phyloP scores from a whole-genome alignment of 2,113 vertebrate genomes.

The Lathamus discolor region DNA sequence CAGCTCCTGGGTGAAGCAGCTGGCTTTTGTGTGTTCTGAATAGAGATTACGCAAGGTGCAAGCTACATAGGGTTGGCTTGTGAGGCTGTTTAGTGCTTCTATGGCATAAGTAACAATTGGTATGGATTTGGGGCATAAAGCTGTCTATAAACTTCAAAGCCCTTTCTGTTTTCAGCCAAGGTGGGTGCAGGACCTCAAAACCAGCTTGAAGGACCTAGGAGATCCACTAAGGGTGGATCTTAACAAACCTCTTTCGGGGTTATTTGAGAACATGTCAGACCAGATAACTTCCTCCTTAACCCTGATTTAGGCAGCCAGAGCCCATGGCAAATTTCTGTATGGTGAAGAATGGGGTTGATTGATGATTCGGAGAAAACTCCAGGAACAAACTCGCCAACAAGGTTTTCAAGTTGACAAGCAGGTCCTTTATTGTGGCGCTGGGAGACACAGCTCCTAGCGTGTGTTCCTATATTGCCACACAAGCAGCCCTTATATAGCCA shows the following conservation, averaged over 20 bases:
- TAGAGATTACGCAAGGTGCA: not conserved
- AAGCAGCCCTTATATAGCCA: too few relatives aligned
- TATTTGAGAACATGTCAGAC: not conserved
- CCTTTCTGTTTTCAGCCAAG: not conserved
- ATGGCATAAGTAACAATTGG: too few relatives aligned
- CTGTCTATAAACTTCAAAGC: not conserved
- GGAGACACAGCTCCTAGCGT: too few relatives aligned
- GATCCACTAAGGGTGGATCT: not conserved
- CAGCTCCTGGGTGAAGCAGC: not conserved
- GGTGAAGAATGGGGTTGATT: too few relatives aligned
- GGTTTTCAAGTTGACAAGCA: too few relatives aligned
- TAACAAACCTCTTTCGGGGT: not conserved
- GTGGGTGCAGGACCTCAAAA: not conserved
- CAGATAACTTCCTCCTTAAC: not conserved
- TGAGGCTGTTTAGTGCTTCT: not conserved
- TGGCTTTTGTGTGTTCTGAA: not conserved
- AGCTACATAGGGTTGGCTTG: rapidly evolving
- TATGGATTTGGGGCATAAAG: not conserved
- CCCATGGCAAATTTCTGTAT: not conserved
- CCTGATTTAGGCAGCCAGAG: not conserved
- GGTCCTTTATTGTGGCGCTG: too few relatives aligned
- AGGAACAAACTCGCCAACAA: too few relatives aligned
- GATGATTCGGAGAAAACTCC: too few relatives aligned
- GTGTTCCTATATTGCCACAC: too few relatives aligned
- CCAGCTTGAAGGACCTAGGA: not conserved